These are phyloP conservation scores for Protosalanx chinensis DNA, from an alignment of 2,797 vertebrate species.

Conservation along the genomic window DNA sequence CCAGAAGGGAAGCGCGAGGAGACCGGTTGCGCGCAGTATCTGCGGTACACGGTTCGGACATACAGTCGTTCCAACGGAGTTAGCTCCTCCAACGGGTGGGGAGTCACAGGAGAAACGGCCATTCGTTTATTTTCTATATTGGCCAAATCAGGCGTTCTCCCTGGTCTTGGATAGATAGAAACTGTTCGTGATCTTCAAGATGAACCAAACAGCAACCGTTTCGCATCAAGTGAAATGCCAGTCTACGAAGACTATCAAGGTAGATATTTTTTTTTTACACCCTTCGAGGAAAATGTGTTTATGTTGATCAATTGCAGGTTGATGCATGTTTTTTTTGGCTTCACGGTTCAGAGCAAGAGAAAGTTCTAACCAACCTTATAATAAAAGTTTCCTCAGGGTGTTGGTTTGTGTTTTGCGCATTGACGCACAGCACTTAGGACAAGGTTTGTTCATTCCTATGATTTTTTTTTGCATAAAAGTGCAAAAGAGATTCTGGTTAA, in stretches of 20 bases:
- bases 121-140: not conserved
- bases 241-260: slow-evolving; percentile 82
- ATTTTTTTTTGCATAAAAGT: not conserved
- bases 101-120: not conserved
- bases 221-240: slow-evolving; percentile 91
- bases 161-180: slow-evolving; percentile 53
- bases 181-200: slow-evolving; percentile 66
- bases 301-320: not conserved
- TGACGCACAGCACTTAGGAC: slow-evolving; percentile 50
- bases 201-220: slow-evolving; percentile 92
- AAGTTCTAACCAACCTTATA: not conserved
- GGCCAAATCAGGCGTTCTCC: slow-evolving; percentile 6
- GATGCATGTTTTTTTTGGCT: not conserved
- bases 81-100: not conserved
- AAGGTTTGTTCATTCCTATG: not conserved
- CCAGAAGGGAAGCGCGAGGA: not conserved
- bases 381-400: not conserved
- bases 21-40: slow-evolving; percentile 9
- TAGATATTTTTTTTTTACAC: slow-evolving; percentile 56
- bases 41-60: not conserved
- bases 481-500: not conserved
- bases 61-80: not conserved
- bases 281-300: not conserved
- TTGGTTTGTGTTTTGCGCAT: slow-evolving; percentile 44
- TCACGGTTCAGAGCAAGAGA: not conserved